Evolutionary conservation across 2,888 invertebrate species (phyloP).

Genomic region (Cephus pygmeus): DNA sequence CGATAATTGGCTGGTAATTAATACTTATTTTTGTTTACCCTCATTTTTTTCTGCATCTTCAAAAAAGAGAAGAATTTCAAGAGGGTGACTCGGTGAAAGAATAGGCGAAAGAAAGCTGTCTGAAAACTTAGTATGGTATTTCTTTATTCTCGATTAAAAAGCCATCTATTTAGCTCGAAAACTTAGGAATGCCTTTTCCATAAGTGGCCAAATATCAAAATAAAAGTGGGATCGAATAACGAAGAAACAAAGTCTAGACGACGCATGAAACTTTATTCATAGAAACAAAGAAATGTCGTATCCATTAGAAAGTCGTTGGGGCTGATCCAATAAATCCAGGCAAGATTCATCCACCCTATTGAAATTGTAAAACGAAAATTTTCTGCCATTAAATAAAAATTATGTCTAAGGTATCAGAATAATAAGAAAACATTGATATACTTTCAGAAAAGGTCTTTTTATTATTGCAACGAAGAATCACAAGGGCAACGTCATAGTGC

Average conservation of each 20-base stretch:
- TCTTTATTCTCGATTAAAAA: background rate
- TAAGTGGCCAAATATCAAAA: background rate
- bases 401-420: background rate
- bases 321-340: background rate
- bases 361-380: background rate
- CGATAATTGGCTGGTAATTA: background rate
- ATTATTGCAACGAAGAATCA: background rate
- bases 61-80: background rate
- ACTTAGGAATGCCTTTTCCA: background rate
- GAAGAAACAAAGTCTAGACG: background rate
- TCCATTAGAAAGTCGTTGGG: background rate
- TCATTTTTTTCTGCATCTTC: background rate
- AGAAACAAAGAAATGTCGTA: background rate
- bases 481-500: background rate
- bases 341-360: background rate
- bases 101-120: background rate
- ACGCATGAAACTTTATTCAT: background rate
- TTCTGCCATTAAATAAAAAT: background rate
- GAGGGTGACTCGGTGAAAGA: too few species aligned
- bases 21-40: background rate
- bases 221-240: background rate
- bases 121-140: background rate
- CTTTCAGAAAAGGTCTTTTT: background rate
- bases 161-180: background rate
- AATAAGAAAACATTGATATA: background rate